Conservation (phyloP, 2,113 vertebrate species). For the Thomomys bottae region DNA sequence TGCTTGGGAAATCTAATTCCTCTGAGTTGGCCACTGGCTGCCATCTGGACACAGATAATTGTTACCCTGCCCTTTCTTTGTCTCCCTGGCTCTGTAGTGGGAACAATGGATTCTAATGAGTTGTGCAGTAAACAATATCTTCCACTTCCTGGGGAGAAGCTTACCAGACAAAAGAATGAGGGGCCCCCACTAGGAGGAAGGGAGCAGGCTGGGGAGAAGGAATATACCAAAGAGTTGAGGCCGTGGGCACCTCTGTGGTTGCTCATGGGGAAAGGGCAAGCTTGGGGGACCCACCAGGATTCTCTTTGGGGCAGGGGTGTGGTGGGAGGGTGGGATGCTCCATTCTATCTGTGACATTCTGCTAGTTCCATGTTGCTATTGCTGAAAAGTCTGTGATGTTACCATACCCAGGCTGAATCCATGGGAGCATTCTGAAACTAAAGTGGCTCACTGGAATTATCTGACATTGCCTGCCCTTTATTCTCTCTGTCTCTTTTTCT, state of each 20-base stretch:
- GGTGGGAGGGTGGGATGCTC: not conserved
- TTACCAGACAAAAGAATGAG: slow-evolving; percentile 53
- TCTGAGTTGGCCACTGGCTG: slow-evolving; percentile 49
- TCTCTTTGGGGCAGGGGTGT: no score
- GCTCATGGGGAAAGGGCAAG: not conserved
- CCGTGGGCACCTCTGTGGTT: not conserved
- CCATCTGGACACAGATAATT: slow-evolving; percentile 72
- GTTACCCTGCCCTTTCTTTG: slow-evolving; percentile 72
- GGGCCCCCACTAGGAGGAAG: not conserved
- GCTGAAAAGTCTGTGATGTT: not conserved
- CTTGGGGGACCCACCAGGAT: not conserved
- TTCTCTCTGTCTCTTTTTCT: no score
- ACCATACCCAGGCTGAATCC: not conserved
- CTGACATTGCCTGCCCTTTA: not conserved
- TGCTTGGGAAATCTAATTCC: slow-evolving; percentile 68
- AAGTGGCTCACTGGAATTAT: not conserved
- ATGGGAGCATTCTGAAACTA: not conserved
- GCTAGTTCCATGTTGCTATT: not conserved
- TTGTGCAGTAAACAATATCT: slow-evolving; percentile 67
- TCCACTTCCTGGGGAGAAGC: slow-evolving; percentile 46
- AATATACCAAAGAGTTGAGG: not conserved
- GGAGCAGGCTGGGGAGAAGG: not conserved
- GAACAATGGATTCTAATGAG: slow-evolving; percentile 70
- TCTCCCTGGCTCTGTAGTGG: slow-evolving; percentile 49
- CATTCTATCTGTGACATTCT: not conserved